Conservation (phyloP, 2,113 vertebrate genomes). For the Odontesthes bonariensis region DNA sequence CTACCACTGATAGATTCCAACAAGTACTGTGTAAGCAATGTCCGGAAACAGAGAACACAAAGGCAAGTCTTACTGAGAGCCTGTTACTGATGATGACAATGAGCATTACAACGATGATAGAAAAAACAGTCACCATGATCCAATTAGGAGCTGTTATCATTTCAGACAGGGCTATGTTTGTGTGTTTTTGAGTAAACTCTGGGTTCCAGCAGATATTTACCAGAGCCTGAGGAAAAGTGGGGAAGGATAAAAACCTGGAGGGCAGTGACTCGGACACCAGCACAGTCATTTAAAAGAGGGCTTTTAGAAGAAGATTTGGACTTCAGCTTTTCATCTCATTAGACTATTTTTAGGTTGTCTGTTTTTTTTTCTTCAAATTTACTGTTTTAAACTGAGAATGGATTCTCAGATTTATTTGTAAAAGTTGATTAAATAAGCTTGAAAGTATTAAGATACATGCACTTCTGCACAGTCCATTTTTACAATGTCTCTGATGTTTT, state of each 20-base stretch:
- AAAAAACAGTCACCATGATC: conserved; percentile 31
- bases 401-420: background rate
- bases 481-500: too few species aligned
- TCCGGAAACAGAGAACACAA: background rate
- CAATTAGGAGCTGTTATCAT: conserved; percentile 44
- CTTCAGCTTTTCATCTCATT: too few species aligned
- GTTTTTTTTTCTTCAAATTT: background rate
- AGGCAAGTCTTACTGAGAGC: background rate
- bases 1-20: background rate
- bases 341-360: conserved; percentile 35
- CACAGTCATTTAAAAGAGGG: conserved; percentile 17
- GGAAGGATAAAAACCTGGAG: conserved; percentile 59
- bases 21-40: background rate
- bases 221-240: conserved; percentile 48
- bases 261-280: conserved; percentile 63
- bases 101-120: conserved; percentile 7
- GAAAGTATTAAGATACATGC: too few species aligned
- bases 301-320: background rate
- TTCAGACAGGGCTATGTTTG: conserved; percentile 10
- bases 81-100: conserved; percentile 14
- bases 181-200: conserved; percentile 58
- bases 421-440: background rate
- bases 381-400: background rate
- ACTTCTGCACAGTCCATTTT: too few species aligned
- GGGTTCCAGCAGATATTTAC: conserved; percentile 37